These are phyloP conservation scores for Tursiops truncatus DNA, from an alignment of 2,113 vertebrate genomes.

Conservation along the genomic window DNA sequence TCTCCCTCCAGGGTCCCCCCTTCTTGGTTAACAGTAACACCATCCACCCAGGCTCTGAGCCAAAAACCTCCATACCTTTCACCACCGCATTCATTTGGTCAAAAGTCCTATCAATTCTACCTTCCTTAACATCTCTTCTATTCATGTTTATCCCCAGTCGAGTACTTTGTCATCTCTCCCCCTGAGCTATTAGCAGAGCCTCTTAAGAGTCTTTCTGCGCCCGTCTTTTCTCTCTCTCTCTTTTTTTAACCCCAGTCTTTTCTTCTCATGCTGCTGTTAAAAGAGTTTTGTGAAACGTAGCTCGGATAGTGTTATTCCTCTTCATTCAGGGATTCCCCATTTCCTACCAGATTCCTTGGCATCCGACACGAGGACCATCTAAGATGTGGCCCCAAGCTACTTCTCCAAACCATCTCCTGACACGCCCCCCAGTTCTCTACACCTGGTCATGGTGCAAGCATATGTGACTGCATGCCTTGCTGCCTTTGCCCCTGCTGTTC, in stretches of 20 bases:
- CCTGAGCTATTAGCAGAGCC: background rate
- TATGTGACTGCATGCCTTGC: background rate
- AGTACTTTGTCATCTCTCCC: background rate
- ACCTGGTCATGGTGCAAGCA: background rate
- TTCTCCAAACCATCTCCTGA: background rate
- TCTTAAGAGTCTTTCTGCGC: background rate
- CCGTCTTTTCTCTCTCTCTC: background rate
- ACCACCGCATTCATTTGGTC: background rate
- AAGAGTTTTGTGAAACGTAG: background rate
- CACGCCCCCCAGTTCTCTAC: background rate
- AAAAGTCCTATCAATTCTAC: background rate
- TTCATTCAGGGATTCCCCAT: background rate
- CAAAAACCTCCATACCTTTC: background rate
- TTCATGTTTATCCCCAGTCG: background rate
- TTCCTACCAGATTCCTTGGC: background rate
- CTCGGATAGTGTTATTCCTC: background rate
- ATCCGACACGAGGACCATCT: background rate
- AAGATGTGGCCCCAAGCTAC: background rate
- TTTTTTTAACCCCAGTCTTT: background rate
- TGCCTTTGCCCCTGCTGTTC: background rate
- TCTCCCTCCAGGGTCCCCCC: background rate
- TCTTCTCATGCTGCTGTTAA: background rate
- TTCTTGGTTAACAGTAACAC: background rate
- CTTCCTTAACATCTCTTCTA: background rate
- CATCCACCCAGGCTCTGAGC: background rate